A percentile compares a stretch with the other conserved stretches of the same genome.
Conservation (phyloP, 1,140 invertebrate species). For the Procambarus virginalis region DNA sequence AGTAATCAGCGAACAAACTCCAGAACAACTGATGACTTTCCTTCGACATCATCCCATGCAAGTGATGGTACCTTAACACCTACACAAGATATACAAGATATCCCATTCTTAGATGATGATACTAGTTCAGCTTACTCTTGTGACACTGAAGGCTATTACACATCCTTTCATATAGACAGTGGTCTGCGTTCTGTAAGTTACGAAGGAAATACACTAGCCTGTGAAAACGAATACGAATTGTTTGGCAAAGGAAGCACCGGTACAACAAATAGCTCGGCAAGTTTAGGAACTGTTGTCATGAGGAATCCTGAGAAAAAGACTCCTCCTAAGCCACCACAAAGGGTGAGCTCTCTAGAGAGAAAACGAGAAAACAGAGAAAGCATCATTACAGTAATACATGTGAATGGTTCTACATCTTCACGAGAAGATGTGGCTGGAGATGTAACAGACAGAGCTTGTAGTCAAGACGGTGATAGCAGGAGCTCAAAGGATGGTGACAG, state of each 20-base stretch:
- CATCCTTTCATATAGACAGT: conserved; percentile 96
- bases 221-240: conserved; percentile 73
- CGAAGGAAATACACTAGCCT: conserved; percentile 62
- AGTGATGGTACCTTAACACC: conserved; percentile 90
- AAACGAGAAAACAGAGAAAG: conserved; percentile 71
- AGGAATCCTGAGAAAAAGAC: conserved; percentile 70
- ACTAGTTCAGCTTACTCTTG: conserved; percentile 95
- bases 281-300: conserved; percentile 81
- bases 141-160: conserved; percentile 97
- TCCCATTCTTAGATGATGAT: conserved; percentile 86
- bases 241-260: conserved; percentile 91
- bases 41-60: conserved; percentile 84
- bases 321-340: conserved; percentile 70
- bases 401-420: conserved; percentile 70
- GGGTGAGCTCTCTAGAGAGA: conserved; percentile 71
- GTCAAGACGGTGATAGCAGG: conserved; percentile 76
- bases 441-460: conserved; percentile 79
- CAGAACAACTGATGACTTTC: conserved; percentile 79
- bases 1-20: conserved; percentile 65
- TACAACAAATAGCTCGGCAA: conserved; percentile 87
- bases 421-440: conserved; percentile 77
- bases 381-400: conserved; percentile 71
- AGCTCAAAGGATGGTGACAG: conserved; percentile 82
- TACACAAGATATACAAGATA: conserved; percentile 79
- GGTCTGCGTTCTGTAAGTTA: conserved; percentile 81